Evolutionary conservation across 2,888 invertebrate genomes (phyloP), one percentile per base, ranked within the genome.

Genomic region (Eupithecia centaureata): DNA sequence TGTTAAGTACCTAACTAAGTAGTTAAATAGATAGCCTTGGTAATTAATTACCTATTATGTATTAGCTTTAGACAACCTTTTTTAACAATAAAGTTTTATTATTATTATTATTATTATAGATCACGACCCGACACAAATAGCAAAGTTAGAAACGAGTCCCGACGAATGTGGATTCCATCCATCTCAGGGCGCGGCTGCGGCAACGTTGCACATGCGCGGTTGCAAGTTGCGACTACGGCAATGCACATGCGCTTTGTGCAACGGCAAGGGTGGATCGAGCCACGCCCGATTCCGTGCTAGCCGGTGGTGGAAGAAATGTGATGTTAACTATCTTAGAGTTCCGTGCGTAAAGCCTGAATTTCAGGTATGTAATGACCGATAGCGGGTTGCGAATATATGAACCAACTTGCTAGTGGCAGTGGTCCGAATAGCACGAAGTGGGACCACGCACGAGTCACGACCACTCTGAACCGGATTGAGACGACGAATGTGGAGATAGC

Each of bases 171-270:
- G 32, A 22, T 2, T 4, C 15, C 3, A 15, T 7, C 28, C 30
- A 52, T n/a, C 5, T 56, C 30, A 18, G 18, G 56, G 56, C 56
- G 32, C 30, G 32, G 56, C 13, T 12, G 30, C 56, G 54, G 52
- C 58, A 51, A 10, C 35, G 15, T 32, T 67, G 67, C 60, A 63
- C 63, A 60, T 38, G 68, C 68, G 68, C 42, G n/a, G 13, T 62
- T 2, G 38, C 56, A 33, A 25, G 22, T 15, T 60, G n/a, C 47
- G 2, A 66, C 47, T 61, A 61, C 51, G 57, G 28, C 57, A 51
- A 33, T 30, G 42, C n/a, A 61, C 66, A 66, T 66, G 66, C 66
- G 66, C 61, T 22, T n/a, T 52, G 60, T n/a, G 10, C 30, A 28
- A 30, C 27, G 18, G n/a, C 27, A 30, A 27, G 18, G 38, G 28